Base-by-base conservation (phyloP, 2,113 vertebrate species). In the Tachycineta bicolor region DNA sequence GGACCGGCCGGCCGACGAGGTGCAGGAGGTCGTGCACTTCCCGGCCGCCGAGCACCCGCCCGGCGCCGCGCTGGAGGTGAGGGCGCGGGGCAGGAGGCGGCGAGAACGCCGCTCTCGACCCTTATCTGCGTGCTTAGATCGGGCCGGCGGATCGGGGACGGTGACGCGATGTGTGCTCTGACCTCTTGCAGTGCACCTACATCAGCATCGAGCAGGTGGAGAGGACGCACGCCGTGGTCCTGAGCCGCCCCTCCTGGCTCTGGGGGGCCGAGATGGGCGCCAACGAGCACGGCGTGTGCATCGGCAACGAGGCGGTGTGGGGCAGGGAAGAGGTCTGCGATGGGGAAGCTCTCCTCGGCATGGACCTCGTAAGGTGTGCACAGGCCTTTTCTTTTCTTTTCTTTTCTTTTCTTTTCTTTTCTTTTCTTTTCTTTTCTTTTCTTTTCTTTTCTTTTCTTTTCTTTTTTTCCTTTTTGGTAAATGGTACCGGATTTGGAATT, bases 211-310 rank as follows among this genome's bases (percentile, higher is more conserved):
- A 98, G 44, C 99, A 99, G 94, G 98, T 76, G 14, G 87, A 91
- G 37, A 94, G 98, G 87, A 99, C 99, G 1, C 94, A 98, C 76
- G 98, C 98, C 44, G 98, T 99, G 86, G 98, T 99, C 31, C 97
- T 99, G 96, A 99, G 99, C 97, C 99, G 97, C n/a, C 99, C 99
- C 44, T 97, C 99, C 2, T 99, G 99, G 99, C 96, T 99, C 41
- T 99, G 99, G 99, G 99, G 99, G 3, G 99, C 99, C 33, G 99
- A 99, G 97, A 99, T 99, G 99, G 99, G 99, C 7, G 99, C 99
- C 63, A 99, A 99, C 94, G 99, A 99, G 73, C 98, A 99, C 93
- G 99, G 99, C 88, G 98, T 99, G 62, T 99, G 99, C 95, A 98
- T 99, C 94, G 99, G 99, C 31, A 99, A 99, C 89, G 99, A 99